Evolutionary conservation across 2,797 vertebrate genomes (phyloP), one percentile per base, ranked within the genome.

Genomic region (Anabacerthia variegaticeps): DNA sequence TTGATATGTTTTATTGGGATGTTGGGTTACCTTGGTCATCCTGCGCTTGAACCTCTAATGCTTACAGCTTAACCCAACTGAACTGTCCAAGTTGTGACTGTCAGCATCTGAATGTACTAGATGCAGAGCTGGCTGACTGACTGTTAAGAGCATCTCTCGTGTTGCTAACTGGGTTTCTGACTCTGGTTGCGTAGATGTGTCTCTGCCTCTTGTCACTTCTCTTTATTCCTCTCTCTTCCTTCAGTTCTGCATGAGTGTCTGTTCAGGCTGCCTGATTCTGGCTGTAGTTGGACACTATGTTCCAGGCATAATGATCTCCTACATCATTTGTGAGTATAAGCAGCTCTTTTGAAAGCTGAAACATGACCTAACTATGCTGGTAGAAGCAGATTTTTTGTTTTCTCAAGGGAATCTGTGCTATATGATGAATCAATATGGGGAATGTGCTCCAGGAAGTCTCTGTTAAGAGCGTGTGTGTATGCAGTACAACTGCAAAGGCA

Each of bases 281-380:
- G 98, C 98, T 37, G 93, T 98, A 58, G 98, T 99, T 68, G 99
- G 99, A 93, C 99, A 99, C 98, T 99, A 99, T 95, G 98, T 99
- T 93, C 99, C 99, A 15, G 99, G 99, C 97, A 98, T 99, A 97
- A 99, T 99, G 99, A 99, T 99, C 97, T 99, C 99, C 92, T 99
- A 99, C 96, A 99, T 99, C 81, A 98, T 99, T 96, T 98, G 99
- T 99, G 98, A 99, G 98, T 98, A 96, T 96, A 59, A 91, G 79
- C 81, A 83, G 59, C 6, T 62, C 44, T 91, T 58, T 80, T 49
- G 16, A 81, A 82, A 92, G 66, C 85, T 56, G 44, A 86, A 73
- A 75, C 22, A 5, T 62, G 62, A 58, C 68, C 55, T 78, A 79
- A 27, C 74, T 61, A n/a, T 92, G 8, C 66, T 85, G 66, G 74